Evolutionary conservation across 2,113 vertebrate genomes (phyloP), one percentile per base, ranked within the genome.

Genomic region (Chionomys nivalis): DNA sequence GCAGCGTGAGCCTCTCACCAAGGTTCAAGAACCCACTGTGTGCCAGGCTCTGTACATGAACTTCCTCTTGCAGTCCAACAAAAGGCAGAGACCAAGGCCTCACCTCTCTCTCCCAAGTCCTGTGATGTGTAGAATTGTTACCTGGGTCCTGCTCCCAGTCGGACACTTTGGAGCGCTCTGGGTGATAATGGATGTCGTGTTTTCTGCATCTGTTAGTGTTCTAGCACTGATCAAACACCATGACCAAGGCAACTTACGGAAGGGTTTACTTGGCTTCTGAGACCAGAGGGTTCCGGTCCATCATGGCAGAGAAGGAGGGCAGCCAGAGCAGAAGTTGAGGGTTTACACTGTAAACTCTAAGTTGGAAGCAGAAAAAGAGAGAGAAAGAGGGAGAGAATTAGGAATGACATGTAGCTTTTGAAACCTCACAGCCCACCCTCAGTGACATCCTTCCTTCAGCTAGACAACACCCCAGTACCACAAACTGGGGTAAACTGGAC

Each of bases 131-230:
- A 26, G 86, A 72, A 73, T 73, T 36, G 58, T 24, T 8, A 26
- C 13, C 39, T 8, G 49, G 1, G 13, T 17, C 9, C 39, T 61
- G 5, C 66, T 0, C 7, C 3, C 33, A 52, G n/a, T 12, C 61
- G 26, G 39, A 85, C 3, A 19, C 42, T 42, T 75, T 4, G 12
- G 39, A 42, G n/a, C 39, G 11, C 72, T 12, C 72, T 76, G 42
- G 7, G 24, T 75, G 5, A 42, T 28, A 13, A 11, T 76, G 39
- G 72, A 42, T 75, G 39, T 75, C 1, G 5, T 75, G 11, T 75
- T 39, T 75, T 75, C 72, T 75, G 21, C 24, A 24, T 42, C 21
- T 42, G 72, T 42, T 42, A 42, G 9, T 75, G 19, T 24, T 75
- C 72, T 24, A 24, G 12, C 72, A 42, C 39, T 75, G 12, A 75